Percentiles rank a stretch among this genome's conserved stretches.
These are phyloP conservation scores for Huso huso DNA, from an alignment of 2,797 vertebrate genomes.

Conservation along the genomic window DNA sequence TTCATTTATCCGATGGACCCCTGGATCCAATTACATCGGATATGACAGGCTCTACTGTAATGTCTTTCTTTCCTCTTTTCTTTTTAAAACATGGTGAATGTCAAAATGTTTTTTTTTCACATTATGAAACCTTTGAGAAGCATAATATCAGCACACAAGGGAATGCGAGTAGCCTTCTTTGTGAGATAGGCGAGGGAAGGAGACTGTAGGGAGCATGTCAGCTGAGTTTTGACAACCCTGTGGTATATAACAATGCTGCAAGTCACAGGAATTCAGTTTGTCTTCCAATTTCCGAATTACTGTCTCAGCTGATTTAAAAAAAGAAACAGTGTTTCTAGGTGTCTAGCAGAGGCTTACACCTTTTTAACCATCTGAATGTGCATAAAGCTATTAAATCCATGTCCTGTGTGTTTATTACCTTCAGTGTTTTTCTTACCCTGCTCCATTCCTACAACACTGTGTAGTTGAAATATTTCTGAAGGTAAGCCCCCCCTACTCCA, in stretches of 20 bases:
- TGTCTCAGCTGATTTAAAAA: neutral
- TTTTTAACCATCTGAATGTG: too few species aligned
- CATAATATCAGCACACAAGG: neutral
- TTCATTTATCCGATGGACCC: neutral
- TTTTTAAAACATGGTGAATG: neutral
- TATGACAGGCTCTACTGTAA: too few species aligned
- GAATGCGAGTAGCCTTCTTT: neutral
- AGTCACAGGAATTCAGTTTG: neutral
- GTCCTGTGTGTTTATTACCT: too few species aligned
- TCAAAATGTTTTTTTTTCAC: slow-evolving; percentile 4
- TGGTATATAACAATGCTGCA: neutral
- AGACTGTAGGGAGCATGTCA: neutral
- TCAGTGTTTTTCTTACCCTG: too few species aligned
- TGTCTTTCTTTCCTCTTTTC: neutral
- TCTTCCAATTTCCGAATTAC: too few species aligned
- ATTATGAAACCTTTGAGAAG: neutral
- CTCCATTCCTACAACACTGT: too few species aligned
- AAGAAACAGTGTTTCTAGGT: too few species aligned
- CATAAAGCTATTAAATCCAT: too few species aligned
- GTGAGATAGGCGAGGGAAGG: neutral
- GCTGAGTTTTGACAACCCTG: neutral
- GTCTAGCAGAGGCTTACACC: too few species aligned
- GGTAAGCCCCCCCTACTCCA: too few species aligned
- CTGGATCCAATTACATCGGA: neutral
- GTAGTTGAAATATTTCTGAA: too few species aligned